Conservation (phyloP, 1,140 invertebrate species). For the Laupala kohalensis region DNA sequence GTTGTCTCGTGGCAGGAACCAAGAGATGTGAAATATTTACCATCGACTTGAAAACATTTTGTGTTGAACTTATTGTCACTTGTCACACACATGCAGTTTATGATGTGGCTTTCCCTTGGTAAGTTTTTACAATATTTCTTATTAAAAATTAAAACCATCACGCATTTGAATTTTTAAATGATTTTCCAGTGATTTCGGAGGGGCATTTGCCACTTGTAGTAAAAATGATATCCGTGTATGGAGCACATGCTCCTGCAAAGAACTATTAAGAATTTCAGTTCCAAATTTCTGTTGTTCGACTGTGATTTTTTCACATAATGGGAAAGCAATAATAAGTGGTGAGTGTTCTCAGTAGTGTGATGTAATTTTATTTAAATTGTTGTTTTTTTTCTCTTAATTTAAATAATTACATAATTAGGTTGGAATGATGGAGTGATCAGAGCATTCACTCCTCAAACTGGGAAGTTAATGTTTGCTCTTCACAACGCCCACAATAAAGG, state of each 20-base stretch:
- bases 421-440: constrained; percentile 85
- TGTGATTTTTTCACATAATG: constrained; percentile 62
- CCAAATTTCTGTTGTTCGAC: constrained; percentile 74
- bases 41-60: constrained; percentile 54
- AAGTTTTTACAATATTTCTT: constrained; percentile 23
- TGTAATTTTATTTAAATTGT: background rate
- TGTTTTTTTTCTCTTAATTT: background rate
- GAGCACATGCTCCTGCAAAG: constrained; percentile 57
- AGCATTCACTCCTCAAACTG: constrained; percentile 70
- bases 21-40: constrained; percentile 67
- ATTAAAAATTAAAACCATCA: background rate
- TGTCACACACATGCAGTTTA: constrained; percentile 70
- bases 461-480: constrained; percentile 63
- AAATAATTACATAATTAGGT: constrained; percentile 24
- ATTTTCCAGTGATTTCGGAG: constrained; percentile 48
- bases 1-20: constrained; percentile 56
- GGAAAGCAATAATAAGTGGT: constrained; percentile 54
- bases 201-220: constrained; percentile 75
- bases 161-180: constrained; percentile 4
- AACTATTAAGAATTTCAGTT: constrained; percentile 68
- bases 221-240: constrained; percentile 75
- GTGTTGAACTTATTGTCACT: constrained; percentile 56
- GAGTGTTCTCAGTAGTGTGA: background rate
- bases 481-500: constrained; percentile 77
- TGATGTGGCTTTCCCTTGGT: constrained; percentile 72